These are phyloP conservation scores for Microctenopoma stevenorrisi DNA, from an alignment of 2,797 vertebrate species.

Conservation along the genomic window DNA sequence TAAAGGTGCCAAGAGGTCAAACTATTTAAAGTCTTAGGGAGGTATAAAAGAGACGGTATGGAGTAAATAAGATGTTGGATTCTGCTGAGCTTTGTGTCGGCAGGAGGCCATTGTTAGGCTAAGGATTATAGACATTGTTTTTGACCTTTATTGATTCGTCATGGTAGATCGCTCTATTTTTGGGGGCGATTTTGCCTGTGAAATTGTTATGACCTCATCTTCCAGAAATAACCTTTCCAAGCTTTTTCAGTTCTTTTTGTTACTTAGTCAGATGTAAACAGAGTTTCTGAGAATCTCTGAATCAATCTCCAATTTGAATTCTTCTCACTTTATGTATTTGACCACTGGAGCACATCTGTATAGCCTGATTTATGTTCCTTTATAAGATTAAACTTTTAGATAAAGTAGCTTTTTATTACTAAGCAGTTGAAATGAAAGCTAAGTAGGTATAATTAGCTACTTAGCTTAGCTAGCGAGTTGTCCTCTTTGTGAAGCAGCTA, in stretches of 20 bases:
- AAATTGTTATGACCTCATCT: background rate
- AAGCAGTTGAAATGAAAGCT: too few species aligned
- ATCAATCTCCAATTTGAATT: background rate
- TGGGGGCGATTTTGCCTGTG: constrained; percentile 4
- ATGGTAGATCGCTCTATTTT: constrained; percentile 41
- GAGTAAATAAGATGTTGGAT: constrained; percentile 66
- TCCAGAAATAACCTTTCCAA: background rate
- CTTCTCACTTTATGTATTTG: background rate
- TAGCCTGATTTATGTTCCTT: too few species aligned
- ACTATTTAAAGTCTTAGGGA: constrained; percentile 66
- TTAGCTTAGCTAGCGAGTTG: too few species aligned
- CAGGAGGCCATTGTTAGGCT: constrained; percentile 48
- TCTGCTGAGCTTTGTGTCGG: constrained; percentile 49
- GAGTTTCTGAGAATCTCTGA: background rate
- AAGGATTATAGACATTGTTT: constrained; percentile 46
- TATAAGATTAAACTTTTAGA: too few species aligned
- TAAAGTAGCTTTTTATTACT: too few species aligned
- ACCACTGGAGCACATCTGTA: background rate
- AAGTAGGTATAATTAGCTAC: too few species aligned
- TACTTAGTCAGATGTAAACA: background rate
- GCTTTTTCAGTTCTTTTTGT: background rate
- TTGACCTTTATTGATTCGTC: constrained; percentile 42
- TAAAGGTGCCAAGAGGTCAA: constrained; percentile 51
- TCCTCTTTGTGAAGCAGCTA: too few species aligned
- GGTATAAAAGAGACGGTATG: constrained; percentile 43